A percentile compares a stretch with the other conserved stretches of the same genome.
phyloP scores from a whole-genome alignment of 2,113 vertebrate genomes.

The Cyanoramphus novaezelandiae region DNA sequence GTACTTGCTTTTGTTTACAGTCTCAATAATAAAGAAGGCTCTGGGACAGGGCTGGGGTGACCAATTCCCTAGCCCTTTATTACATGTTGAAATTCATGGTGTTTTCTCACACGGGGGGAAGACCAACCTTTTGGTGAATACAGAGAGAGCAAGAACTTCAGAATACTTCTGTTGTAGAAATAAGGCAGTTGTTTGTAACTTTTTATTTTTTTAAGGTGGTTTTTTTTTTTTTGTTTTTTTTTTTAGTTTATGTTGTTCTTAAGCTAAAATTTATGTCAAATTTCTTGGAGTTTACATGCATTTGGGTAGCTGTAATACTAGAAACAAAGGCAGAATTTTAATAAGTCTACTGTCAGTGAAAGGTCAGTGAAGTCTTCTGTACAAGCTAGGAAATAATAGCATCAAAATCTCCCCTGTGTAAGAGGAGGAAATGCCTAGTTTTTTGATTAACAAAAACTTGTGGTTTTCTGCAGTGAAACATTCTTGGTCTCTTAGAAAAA shows the following conservation, averaged over 20 bases:
- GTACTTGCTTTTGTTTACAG: constrained; percentile 8
- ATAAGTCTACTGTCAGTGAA: constrained; percentile 35
- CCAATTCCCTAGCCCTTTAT: not conserved
- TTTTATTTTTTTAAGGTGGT: not conserved
- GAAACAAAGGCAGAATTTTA: constrained; percentile 47
- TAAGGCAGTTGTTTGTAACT: not conserved
- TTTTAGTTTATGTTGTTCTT: not conserved
- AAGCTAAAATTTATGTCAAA: not conserved
- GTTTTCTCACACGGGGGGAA: not conserved
- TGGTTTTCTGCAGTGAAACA: not conserved
- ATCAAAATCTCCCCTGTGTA: not conserved
- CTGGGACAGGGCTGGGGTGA: not conserved
- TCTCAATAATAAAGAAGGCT: not conserved
- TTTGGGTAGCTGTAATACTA: constrained; percentile 25
- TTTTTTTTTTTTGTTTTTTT: not conserved
- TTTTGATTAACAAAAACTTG: constrained; percentile 44
- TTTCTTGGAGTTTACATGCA: not conserved
- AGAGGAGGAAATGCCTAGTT: not conserved
- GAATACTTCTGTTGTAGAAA: not conserved
- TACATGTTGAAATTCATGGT: not conserved
- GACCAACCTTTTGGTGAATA: not conserved
- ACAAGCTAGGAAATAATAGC: not conserved
- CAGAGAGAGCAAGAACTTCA: not conserved
- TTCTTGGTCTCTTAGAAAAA: not conserved
- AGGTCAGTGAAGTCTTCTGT: constrained; percentile 25